Base-by-base conservation (phyloP, 2,888 invertebrate species). In the Mechanitis mazaeus region DNA sequence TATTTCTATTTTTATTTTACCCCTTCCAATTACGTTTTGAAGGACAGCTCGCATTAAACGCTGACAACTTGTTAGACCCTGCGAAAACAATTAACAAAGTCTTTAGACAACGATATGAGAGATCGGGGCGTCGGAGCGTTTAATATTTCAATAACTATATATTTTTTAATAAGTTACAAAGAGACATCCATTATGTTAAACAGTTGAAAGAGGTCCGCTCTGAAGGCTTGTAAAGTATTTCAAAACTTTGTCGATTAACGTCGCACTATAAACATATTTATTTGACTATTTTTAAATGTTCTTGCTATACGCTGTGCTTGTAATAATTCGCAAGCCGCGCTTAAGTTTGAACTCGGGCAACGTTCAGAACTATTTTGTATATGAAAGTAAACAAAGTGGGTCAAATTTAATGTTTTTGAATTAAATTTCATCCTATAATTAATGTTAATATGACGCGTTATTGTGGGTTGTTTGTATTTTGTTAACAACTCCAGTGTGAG, bases 1-100 rank as follows among this genome's bases (percentile, higher is more conserved):
- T 72, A 71, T 74, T 78, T 73, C 68, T 73, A 76, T 73, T 78
- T 76, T 73, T 71, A 69, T 71, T 71, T 70, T 69, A 70, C 72
- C 70, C 71, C 70, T 72, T 67, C 68, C 69, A 71, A 71, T 72
- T 71, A 71, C 66, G 70, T 70, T 72, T 69, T 72, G 69, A 71
- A 71, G 71, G 70, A 72, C 70, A 70, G 71, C 65, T 65, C 56
- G 67, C 70, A 70, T 72, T 68, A 68, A 71, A 71, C 66, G 68
- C 68, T 70, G 71, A 69, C 71, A 68, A 68, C 61, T 68, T 68
- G 68, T 65, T 68, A 69, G 68, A 56, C 54, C 61, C 57, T 63
- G 63, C 61, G 62, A 60, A 66, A 69, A 69, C 66, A 65, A 61
- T 65, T 68, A 64, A 45, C 63, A 45, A 55, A 56, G 60, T 46